Conservation (phyloP, 2,888 invertebrate genomes). For the Perizoma affinitatum region DNA sequence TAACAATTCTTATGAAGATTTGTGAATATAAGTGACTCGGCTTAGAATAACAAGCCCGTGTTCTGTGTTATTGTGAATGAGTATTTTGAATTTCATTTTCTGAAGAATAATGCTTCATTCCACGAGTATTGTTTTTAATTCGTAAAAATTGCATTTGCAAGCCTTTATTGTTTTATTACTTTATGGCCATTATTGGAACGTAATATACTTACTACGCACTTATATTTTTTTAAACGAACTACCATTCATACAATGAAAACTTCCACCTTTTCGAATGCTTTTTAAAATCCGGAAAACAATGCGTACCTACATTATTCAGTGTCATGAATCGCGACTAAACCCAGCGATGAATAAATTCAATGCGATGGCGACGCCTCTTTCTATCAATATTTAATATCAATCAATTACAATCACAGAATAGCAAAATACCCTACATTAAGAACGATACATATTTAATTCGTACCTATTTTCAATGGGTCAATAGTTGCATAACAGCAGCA, state of each 20-base stretch:
- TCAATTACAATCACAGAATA: slow-evolving; percentile 5
- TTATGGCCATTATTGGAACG: too few species aligned
- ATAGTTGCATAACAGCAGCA: too few species aligned
- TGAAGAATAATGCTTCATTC: slow-evolving; percentile 6
- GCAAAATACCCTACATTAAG: too few species aligned
- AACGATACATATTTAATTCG: too few species aligned
- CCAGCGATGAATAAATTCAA: slow-evolving; percentile 25
- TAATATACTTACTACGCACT: too few species aligned
- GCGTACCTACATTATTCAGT: slow-evolving; percentile 21
- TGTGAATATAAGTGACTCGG: slow-evolving; percentile 31
- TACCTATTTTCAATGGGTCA: too few species aligned
- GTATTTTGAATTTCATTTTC: slow-evolving; percentile 10
- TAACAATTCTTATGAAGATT: slow-evolving; percentile 29
- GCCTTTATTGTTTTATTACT: too few species aligned
- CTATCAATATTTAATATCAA: slow-evolving; percentile 33
- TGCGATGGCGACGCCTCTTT: slow-evolving; percentile 4
- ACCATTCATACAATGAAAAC: background rate
- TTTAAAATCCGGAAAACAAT: slow-evolving; percentile 9
- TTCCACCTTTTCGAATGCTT: background rate
- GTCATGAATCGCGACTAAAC: slow-evolving; percentile 18
- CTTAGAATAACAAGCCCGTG: slow-evolving; percentile 6
- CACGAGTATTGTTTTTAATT: background rate
- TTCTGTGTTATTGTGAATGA: slow-evolving; percentile 3
- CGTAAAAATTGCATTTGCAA: too few species aligned
- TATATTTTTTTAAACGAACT: too few species aligned